Conservation (phyloP, 2,888 invertebrate genomes). For the Hetaerina titia region DNA sequence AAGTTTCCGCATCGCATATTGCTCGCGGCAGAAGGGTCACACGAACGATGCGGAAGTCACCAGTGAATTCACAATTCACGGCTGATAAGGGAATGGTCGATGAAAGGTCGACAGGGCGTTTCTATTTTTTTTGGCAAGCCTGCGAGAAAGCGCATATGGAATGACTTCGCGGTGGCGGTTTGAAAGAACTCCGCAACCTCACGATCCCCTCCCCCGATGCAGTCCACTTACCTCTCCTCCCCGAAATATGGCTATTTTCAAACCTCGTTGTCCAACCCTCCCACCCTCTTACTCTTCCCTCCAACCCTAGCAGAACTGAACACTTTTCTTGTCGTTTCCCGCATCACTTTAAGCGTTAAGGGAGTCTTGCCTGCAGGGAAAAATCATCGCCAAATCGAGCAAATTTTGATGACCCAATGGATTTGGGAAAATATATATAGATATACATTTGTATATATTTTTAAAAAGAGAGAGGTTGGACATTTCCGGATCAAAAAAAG, state of each 20-base stretch:
- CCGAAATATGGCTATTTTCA: background rate
- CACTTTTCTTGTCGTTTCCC: background rate
- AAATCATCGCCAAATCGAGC: background rate
- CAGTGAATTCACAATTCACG: slow-evolving; percentile 23
- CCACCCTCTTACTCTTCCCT: background rate
- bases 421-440: background rate
- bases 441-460: too few species aligned
- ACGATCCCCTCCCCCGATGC: background rate
- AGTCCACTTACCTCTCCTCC: background rate
- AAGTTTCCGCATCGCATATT: slow-evolving; percentile 9
- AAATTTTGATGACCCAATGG: background rate
- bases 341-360: background rate
- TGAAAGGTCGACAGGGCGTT: background rate
- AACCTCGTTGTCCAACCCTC: background rate
- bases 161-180: background rate
- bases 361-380: background rate
- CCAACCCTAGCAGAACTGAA: background rate
- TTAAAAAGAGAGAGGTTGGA: background rate
- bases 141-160: slow-evolving; percentile 19
- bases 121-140: slow-evolving; percentile 9
- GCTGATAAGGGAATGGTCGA: slow-evolving; percentile 20
- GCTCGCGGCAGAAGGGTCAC: slow-evolving; percentile 27
- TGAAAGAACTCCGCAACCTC: background rate
- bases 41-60: slow-evolving; percentile 7
- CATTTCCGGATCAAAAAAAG: background rate